A percentile compares a stretch with the other conserved stretches of the same genome.
phyloP scores from a whole-genome alignment of 1,140 invertebrate species.

The Ceratina australensis region DNA sequence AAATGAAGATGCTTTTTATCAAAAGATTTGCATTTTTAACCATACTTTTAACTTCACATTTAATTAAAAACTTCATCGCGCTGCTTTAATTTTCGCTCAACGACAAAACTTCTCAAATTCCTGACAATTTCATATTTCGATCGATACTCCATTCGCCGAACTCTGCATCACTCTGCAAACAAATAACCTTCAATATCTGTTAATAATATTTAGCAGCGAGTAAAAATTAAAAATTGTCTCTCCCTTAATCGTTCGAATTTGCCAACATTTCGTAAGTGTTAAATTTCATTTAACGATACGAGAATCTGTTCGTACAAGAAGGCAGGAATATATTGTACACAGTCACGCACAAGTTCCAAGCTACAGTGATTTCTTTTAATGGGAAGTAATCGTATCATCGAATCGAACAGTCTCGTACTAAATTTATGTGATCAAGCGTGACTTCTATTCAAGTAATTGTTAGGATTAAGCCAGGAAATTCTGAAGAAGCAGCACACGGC shows the following conservation, averaged over 20 bases:
- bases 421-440: conserved; percentile 42
- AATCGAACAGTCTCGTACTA: conserved; percentile 28
- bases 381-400: conserved; percentile 3
- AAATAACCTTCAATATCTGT: conserved; percentile 3
- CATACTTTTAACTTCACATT: conserved; percentile 4
- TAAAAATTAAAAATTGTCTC: neutral
- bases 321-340: conserved; percentile 1
- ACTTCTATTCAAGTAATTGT: conserved; percentile 56
- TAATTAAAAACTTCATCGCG: neutral
- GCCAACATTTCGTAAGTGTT: neutral
- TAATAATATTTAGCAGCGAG: neutral
- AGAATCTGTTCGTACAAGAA: neutral
- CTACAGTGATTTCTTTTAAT: conserved; percentile 33
- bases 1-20: neutral
- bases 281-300: neutral
- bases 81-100: conserved; percentile 12
- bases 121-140: neutral
- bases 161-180: neutral
- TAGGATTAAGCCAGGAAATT: conserved; percentile 54
- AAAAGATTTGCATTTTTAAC: neutral
- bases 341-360: neutral
- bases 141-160: neutral
- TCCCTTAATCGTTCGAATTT: neutral
- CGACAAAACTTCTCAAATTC: neutral
- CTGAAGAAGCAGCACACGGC: conserved; percentile 12